Evolutionary conservation across 2,888 invertebrate species (phyloP).

Genomic region (Pherbina coryleti): DNA sequence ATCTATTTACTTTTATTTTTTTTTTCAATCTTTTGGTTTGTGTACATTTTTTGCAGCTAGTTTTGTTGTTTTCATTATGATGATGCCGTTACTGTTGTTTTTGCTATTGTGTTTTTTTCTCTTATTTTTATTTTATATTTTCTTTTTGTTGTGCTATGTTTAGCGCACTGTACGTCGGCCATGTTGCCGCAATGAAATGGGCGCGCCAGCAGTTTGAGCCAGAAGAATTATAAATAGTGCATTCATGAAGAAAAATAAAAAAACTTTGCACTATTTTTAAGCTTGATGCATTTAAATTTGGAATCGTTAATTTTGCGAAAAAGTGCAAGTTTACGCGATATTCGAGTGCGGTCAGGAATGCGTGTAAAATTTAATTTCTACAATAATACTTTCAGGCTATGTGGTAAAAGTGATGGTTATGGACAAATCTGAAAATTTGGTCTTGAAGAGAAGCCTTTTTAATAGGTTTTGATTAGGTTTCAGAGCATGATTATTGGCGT

Average conservation of each 20-base stretch:
- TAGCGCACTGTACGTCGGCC: not conserved
- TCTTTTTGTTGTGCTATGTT: not conserved
- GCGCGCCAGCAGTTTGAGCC: not conserved
- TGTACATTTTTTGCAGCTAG: slow-evolving; percentile 24
- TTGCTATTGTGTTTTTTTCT: not conserved
- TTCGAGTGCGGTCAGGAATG: too few relatives aligned
- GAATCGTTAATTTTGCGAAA: not conserved
- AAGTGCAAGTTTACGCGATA: too few relatives aligned
- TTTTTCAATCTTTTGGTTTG: not conserved
- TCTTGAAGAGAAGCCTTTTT: too few relatives aligned
- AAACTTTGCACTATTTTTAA: not conserved
- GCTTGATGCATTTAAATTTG: not conserved
- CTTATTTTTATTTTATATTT: too few relatives aligned
- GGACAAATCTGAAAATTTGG: too few relatives aligned
- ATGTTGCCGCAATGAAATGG: slow-evolving; percentile 16
- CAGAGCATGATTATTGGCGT: too few relatives aligned
- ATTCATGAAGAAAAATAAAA: not conserved
- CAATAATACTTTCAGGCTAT: not conserved
- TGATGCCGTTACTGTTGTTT: not conserved
- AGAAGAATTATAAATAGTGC: not conserved
- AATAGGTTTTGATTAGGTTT: too few relatives aligned
- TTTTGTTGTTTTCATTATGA: slow-evolving; percentile 17
- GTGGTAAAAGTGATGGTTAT: too few relatives aligned
- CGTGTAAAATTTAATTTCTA: not conserved
- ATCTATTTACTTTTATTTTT: slow-evolving; percentile 7